Percentiles rank a stretch among this genome's conserved stretches.
Evolutionary conservation across 2,797 vertebrate genomes (phyloP).

Genomic region (Gephyroberyx darwinii): DNA sequence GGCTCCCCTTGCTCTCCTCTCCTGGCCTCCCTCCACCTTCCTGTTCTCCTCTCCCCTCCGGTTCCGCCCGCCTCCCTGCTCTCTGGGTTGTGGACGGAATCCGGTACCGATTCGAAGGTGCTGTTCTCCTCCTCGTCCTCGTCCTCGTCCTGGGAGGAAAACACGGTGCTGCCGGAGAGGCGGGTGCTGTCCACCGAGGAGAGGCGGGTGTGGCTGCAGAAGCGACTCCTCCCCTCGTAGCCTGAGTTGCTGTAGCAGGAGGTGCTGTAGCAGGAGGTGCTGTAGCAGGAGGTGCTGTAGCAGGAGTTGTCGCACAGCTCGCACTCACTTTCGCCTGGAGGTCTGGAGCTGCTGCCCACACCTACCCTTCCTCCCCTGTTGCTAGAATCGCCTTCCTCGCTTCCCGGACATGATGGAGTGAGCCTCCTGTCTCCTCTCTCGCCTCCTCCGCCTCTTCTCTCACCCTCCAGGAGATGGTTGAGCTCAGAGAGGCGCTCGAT

Average conservation of each 20-base stretch:
- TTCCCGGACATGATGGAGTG: conserved; percentile 80
- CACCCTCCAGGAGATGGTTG: conserved; percentile 84
- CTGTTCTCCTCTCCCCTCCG: conserved; percentile 76
- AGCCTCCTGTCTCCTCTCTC: conserved; percentile 72
- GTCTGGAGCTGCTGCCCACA: conserved; percentile 74
- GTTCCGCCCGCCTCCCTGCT: conserved; percentile 79
- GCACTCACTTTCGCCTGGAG: conserved; percentile 86
- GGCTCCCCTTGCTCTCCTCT: conserved; percentile 82
- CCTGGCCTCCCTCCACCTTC: conserved; percentile 76
- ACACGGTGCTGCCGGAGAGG: conserved; percentile 95
- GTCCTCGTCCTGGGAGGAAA: conserved; percentile 95
- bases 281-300: conserved; percentile 95
- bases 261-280: conserved; percentile 94
- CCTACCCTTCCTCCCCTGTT: conserved; percentile 76
- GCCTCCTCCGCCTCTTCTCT: conserved; percentile 75
- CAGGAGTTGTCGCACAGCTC: conserved; percentile 92
- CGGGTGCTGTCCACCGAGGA: conserved; percentile 96
- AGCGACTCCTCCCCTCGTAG: conserved; percentile 86
- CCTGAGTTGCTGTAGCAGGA: conserved; percentile 89
- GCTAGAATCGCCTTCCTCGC: conserved; percentile 86
- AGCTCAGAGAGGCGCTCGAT: conserved; percentile 85
- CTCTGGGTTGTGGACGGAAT: conserved; percentile 84
- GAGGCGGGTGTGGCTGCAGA: conserved; percentile 94
- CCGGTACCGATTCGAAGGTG: conserved; percentile 90
- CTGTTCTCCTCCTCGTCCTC: conserved; percentile 91